Evolutionary conservation across 1,140 invertebrate genomes (phyloP).

Genomic region (Antheraea pernyi): DNA sequence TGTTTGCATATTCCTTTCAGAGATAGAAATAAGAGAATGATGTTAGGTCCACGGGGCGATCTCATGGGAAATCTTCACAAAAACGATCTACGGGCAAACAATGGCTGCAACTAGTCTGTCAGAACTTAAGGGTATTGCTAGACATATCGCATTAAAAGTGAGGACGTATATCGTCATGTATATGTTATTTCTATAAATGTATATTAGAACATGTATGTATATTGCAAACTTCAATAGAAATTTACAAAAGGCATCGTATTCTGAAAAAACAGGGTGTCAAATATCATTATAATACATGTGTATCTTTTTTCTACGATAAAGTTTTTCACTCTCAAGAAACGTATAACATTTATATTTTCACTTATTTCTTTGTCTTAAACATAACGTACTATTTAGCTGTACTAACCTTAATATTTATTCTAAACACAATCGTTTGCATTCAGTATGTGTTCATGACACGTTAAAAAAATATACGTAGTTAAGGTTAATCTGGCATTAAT

Average conservation of each 20-base stretch:
- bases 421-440: background rate
- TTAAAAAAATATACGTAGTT: background rate
- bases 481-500: background rate
- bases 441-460: background rate
- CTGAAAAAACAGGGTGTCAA: too few relatives aligned
- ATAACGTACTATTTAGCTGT: background rate
- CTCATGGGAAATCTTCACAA: constrained; percentile 67
- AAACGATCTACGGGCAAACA: constrained; percentile 61
- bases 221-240: too few relatives aligned
- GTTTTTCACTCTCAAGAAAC: background rate
- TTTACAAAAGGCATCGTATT: too few relatives aligned
- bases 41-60: constrained; percentile 36
- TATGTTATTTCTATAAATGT: too few relatives aligned
- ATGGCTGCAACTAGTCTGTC: constrained; percentile 42
- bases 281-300: too few relatives aligned
- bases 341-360: background rate
- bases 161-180: background rate
- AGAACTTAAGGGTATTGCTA: constrained; percentile 36
- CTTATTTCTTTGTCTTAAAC: background rate
- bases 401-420: background rate
- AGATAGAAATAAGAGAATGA: constrained; percentile 45
- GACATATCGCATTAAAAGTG: background rate
- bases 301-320: too few relatives aligned
- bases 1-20: constrained; percentile 42
- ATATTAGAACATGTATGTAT: too few relatives aligned